Conservation (phyloP, 2,797 vertebrate genomes). For the Pteropus rufus region DNA sequence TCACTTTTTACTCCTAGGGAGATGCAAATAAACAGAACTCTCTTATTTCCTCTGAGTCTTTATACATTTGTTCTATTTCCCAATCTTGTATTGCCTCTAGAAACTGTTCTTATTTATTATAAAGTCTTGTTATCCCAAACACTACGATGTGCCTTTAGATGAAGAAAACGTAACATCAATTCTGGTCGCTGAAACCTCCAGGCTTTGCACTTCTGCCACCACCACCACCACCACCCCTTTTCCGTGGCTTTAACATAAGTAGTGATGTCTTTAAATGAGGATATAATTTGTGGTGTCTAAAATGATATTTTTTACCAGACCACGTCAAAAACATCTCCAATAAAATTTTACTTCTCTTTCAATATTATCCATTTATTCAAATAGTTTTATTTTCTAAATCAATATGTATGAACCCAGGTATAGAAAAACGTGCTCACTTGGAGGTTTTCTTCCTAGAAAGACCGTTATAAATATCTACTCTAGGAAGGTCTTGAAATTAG, state of each 20-base stretch:
- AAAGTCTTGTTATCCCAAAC: slow-evolving; percentile 69
- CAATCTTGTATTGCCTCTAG: slow-evolving; percentile 63
- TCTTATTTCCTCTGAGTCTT: slow-evolving; percentile 56
- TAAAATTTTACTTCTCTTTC: slow-evolving; percentile 77
- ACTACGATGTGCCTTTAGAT: slow-evolving; percentile 52
- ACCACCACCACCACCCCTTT: not conserved
- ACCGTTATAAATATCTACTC: not conserved
- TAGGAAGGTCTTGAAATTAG: slow-evolving; percentile 54
- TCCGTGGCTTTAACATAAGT: slow-evolving; percentile 49
- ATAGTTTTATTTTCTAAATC: slow-evolving; percentile 44
- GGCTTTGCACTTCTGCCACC: not conserved
- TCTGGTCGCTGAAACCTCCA: slow-evolving; percentile 29
- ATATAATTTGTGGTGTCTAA: slow-evolving; percentile 62
- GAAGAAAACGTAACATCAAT: slow-evolving; percentile 50
- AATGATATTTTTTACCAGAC: slow-evolving; percentile 47
- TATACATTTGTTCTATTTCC: slow-evolving; percentile 66
- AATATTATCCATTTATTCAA: slow-evolving; percentile 25
- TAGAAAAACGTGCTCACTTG: not conserved
- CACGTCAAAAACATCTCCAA: slow-evolving; percentile 68
- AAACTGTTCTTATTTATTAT: slow-evolving; percentile 80
- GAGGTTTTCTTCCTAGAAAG: slow-evolving; percentile 27
- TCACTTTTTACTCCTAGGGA: slow-evolving; percentile 71
- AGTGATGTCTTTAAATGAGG: slow-evolving; percentile 61
- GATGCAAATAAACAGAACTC: slow-evolving; percentile 73
- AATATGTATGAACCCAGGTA: not conserved